Conservation (phyloP, 2,113 vertebrate species). For the Stegastes partitus region DNA sequence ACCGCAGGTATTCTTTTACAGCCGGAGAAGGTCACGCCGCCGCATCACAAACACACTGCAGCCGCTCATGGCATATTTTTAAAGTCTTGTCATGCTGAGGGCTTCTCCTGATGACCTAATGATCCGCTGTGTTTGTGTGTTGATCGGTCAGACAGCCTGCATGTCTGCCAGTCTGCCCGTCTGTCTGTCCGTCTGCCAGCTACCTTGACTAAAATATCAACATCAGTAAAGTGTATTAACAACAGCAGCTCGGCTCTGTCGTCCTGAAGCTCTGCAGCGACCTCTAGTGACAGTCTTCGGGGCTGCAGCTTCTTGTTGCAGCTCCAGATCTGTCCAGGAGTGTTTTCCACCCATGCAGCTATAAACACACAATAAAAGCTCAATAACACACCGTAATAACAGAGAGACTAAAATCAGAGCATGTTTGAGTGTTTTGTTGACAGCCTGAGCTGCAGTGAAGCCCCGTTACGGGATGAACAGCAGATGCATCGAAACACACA, state of each 20-base stretch:
- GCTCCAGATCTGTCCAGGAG: too few species aligned
- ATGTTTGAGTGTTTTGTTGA: too few species aligned
- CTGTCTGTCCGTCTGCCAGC: slow-evolving; percentile 49
- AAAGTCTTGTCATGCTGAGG: slow-evolving; percentile 73
- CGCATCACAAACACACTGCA: slow-evolving; percentile 22
- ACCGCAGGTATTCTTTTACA: slow-evolving; percentile 81
- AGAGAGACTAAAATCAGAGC: too few species aligned
- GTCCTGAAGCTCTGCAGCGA: slow-evolving; percentile 20
- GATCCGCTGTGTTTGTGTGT: slow-evolving; percentile 43
- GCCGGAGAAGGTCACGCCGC: slow-evolving; percentile 50
- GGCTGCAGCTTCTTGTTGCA: slow-evolving; percentile 16
- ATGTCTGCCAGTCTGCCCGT: slow-evolving; percentile 18
- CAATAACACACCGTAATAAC: too few species aligned
- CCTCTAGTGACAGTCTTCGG: slow-evolving; percentile 38
- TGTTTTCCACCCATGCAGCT: too few species aligned
- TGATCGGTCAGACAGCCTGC: slow-evolving; percentile 45
- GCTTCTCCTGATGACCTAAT: slow-evolving; percentile 71
- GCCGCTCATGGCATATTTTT: slow-evolving; percentile 80
- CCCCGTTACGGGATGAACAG: too few species aligned
- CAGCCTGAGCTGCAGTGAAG: too few species aligned
- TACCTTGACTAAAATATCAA: slow-evolving; percentile 71
- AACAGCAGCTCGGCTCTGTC: neutral
- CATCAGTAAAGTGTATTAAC: slow-evolving; percentile 51
- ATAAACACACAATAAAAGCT: too few species aligned
- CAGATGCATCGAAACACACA: too few species aligned